These are phyloP conservation scores for Chrysolina americana DNA, from an alignment of 2,888 invertebrate genomes.

Conservation along the genomic window DNA sequence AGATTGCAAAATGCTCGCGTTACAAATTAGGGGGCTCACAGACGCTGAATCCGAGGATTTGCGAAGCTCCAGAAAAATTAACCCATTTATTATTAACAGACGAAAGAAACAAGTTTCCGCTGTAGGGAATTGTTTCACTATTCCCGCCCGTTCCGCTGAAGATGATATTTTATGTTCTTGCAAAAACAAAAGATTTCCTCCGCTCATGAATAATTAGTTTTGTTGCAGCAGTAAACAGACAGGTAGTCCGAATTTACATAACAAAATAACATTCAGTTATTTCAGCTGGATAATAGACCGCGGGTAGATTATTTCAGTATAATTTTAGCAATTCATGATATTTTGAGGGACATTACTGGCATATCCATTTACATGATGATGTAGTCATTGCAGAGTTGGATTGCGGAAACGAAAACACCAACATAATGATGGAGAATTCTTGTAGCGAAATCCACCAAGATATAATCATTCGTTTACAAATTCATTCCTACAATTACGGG, in stretches of 20 bases:
- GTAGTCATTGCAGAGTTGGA: not conserved
- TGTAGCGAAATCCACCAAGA: not conserved
- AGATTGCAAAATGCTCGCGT: conserved; percentile 64
- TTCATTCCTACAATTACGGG: too few relatives aligned
- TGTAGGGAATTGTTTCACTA: conserved; percentile 55
- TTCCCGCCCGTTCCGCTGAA: conserved; percentile 62
- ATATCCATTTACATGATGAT: not conserved
- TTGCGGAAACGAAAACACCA: not conserved
- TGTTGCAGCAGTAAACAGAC: conserved; percentile 24
- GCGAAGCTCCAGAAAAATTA: conserved; percentile 68
- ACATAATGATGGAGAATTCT: not conserved
- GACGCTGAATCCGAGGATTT: conserved; percentile 64
- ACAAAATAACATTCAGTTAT: conserved; percentile 20
- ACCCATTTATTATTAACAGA: conserved; percentile 69
- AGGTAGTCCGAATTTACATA: conserved; percentile 18
- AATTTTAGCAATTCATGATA: conserved; percentile 5
- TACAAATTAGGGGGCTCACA: conserved; percentile 67
- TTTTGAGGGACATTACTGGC: not conserved
- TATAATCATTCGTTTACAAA: not conserved
- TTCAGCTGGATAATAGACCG: not conserved
- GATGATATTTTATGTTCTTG: conserved; percentile 61
- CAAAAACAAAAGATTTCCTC: conserved; percentile 18
- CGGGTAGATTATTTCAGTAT: conserved; percentile 11
- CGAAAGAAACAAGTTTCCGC: conserved; percentile 63
- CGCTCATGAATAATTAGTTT: conserved; percentile 28